Percentiles rank a stretch among this genome's conserved stretches.
These are phyloP conservation scores for Peromyscus leucopus DNA, from an alignment of 2,113 vertebrate species.

Conservation along the genomic window DNA sequence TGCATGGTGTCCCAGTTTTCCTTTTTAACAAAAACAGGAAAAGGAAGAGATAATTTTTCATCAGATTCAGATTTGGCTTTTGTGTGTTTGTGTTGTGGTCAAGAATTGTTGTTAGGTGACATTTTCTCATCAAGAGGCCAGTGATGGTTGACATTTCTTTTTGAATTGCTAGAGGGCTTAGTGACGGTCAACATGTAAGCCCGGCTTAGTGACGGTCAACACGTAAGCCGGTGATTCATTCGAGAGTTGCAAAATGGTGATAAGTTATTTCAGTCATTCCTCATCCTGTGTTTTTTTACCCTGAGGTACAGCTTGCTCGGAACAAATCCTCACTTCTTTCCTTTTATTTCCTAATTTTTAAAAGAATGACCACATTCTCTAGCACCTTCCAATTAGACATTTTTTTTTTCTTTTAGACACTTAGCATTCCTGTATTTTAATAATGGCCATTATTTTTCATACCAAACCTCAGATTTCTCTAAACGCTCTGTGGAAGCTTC, in stretches of 20 bases:
- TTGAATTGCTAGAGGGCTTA: background rate
- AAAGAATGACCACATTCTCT: conserved; percentile 51
- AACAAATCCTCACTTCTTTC: conserved; percentile 34
- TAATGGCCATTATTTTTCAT: conserved; percentile 44
- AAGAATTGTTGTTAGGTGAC: conserved; percentile 11
- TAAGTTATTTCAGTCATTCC: conserved; percentile 6
- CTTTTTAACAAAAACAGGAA: background rate
- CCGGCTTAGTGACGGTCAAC: background rate
- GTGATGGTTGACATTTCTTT: background rate
- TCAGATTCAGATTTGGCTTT: conserved; percentile 52
- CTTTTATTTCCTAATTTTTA: conserved; percentile 37
- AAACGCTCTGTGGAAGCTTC: conserved; percentile 7
- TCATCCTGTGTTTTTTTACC: background rate
- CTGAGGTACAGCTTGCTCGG: conserved; percentile 18
- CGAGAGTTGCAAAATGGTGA: conserved; percentile 21
- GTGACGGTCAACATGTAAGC: too few species aligned
- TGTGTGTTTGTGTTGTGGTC: background rate
- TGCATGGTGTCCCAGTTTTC: background rate
- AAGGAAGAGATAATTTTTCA: background rate
- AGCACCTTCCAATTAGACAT: conserved; percentile 8
- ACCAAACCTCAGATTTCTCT: conserved; percentile 35
- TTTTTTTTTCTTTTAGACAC: background rate
- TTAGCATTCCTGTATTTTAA: conserved; percentile 51
- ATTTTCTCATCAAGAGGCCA: background rate
- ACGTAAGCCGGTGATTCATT: background rate